Evolutionary conservation across 2,888 invertebrate species (phyloP), one percentile per base, ranked within the genome.

Genomic region (Hanleya hanleyi): DNA sequence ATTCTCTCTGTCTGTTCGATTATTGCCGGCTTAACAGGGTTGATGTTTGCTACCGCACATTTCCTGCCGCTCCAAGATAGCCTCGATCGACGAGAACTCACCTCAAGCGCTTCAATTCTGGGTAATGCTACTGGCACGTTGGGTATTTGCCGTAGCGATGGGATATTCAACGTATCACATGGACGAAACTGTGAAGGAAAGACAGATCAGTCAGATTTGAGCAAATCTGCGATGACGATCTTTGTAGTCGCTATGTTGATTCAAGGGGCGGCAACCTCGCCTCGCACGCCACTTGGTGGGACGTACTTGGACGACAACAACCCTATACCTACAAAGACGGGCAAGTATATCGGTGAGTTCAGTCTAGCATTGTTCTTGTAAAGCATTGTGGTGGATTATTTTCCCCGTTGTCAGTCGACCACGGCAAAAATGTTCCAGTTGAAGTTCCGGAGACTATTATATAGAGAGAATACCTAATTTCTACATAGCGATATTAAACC

Each of bases 271-370:
- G 57, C 26, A 22, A 57, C 29, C 7, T 22, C 57, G 15, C 57
- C 57, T 29, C 57, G 57, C 29, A 29, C 57, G 57, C 57, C 57
- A 15, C 57, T 57, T 15, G 57, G 57, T 22, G 57, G 57, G 12
- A 57, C 57, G 4, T 57, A 7, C 9, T 22, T 57, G 29, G 57
- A 57, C 57, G 57, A 57, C 29, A 57, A 57, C 57, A 57, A 57
- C 32, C 57, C 57, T 15, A 32, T 57, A 3, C 57, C 57, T 4
- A 57, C 57, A 32, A 57, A 29, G 12, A 57, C 3, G 4, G 57
- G 57, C 4, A 57, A 57, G 9, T 57, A 57, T 57, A 9, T 57
- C 29, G 57, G 57, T 57, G 9, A 57, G 57, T 41, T 41, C 41
- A 41, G 41, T 41, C 41, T 9, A 41, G 18, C 18, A 18, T 41